Conservation (phyloP, 2,797 vertebrate species). For the Sebastes dallii region DNA sequence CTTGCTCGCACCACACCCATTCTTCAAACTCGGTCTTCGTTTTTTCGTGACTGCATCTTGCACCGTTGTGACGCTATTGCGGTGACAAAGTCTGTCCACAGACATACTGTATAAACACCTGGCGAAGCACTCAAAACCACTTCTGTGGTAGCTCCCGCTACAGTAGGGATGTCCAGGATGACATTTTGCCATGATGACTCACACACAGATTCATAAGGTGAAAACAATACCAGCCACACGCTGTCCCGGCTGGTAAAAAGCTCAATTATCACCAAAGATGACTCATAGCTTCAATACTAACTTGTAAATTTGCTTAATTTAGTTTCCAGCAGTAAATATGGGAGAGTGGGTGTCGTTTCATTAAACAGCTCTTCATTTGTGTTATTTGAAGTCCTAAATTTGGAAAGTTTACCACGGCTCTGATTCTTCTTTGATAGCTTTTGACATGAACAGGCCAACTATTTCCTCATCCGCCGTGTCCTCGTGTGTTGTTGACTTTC, state of each 20-base stretch:
- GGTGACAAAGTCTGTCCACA: background rate
- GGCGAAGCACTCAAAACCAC: background rate
- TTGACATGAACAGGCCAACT: conserved; percentile 18
- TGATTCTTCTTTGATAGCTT: background rate
- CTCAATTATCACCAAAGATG: background rate
- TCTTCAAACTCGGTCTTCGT: too few species aligned
- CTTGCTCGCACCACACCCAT: background rate
- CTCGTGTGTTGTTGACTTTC: conserved; percentile 55
- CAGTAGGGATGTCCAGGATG: background rate
- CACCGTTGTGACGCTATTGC: background rate
- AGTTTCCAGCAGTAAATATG: background rate
- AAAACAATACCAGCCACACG: background rate
- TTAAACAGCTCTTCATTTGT: background rate
- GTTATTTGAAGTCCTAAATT: background rate
- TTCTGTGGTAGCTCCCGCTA: background rate
- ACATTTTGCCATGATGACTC: background rate
- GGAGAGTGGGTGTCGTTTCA: background rate
- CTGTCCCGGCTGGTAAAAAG: background rate
- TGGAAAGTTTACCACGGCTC: background rate
- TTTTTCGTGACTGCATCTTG: background rate
- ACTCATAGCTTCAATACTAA: background rate
- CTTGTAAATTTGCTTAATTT: background rate
- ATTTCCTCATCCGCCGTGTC: conserved; percentile 20
- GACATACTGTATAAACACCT: background rate
- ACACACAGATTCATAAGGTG: background rate